A percentile compares a stretch with the other conserved stretches of the same genome.
These are phyloP conservation scores for Napeogenes inachia DNA, from an alignment of 2,888 invertebrate genomes.

Conservation along the genomic window DNA sequence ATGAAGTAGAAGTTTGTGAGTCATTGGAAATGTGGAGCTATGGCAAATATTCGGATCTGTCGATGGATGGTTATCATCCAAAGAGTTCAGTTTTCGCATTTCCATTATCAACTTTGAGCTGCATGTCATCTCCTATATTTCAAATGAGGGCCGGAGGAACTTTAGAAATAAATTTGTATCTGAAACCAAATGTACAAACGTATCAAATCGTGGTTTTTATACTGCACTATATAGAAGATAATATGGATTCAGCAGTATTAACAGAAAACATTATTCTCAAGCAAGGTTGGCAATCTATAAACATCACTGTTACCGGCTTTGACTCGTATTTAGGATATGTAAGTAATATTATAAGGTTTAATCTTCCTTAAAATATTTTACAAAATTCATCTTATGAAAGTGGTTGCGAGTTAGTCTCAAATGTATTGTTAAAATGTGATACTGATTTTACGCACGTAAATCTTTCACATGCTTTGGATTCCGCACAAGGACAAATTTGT, in stretches of 20 bases:
- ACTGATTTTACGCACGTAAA: too few relatives aligned
- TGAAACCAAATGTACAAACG: conserved; percentile 31
- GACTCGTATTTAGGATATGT: conserved; percentile 40
- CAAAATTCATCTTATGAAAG: too few relatives aligned
- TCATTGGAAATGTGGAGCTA: conserved; percentile 39
- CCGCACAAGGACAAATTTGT: too few relatives aligned
- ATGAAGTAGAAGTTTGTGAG: conserved; percentile 35
- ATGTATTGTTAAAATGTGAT: too few relatives aligned
- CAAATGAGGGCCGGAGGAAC: conserved; percentile 39
- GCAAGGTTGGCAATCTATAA: conserved; percentile 39
- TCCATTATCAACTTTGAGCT: conserved; percentile 40
- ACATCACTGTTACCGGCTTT: conserved; percentile 28
- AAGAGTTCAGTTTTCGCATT: conserved; percentile 39
- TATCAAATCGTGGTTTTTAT: conserved; percentile 36
- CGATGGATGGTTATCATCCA: conserved; percentile 35
- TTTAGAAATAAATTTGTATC: conserved; percentile 42
- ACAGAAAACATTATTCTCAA: conserved; percentile 13
- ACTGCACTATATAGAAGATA: conserved; percentile 28
- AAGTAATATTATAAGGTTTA: conserved; percentile 35
- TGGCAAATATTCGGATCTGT: conserved; percentile 37
- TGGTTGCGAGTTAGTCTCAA: too few relatives aligned
- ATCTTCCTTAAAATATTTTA: too few relatives aligned
- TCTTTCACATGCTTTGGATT: too few relatives aligned
- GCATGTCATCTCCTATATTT: conserved; percentile 43
- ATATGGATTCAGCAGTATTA: conserved; percentile 29